Evolutionary conservation across 2,888 invertebrate species (phyloP), one percentile per base, ranked within the genome.

Genomic region (Lampropteryx suffumata): DNA sequence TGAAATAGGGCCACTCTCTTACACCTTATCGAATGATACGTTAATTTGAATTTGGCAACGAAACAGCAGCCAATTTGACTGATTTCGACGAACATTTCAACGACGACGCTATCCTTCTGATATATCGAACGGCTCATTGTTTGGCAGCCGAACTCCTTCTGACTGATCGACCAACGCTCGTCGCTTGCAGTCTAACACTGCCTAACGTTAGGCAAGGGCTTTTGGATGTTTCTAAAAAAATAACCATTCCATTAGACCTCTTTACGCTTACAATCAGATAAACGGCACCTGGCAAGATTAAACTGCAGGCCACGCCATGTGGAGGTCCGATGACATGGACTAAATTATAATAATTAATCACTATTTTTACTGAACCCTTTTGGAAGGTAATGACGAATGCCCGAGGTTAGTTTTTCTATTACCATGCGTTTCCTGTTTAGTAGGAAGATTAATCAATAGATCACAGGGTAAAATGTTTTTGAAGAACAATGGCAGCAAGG

Each of bases 301-400:
- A 80, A 80, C 77, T 74, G 73, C 47, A 45, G 30, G 32, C 50
- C 60, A 53, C 59, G 60, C 67, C 75, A 75, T 77, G 68, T 73
- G 76, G 66, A 61, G 64, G 73, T 67, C 65, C 81, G 84, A 86
- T 88, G 88, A 88, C 86, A 84, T 70, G 80, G 73, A 75, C 75
- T 81, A 82, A 84, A 87, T 85, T 81, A 79, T 74, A 69, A 79
- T 81, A 82, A 88, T 89, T 87, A 88, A 89, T 89, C 87, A 87
- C 81, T 82, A 86, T 82, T 79, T 79, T 69, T 73, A 74, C 73
- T 61, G 66, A 79, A 78, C 79, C 80, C 78, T 78, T 71, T 67
- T 59, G 65, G 73, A 76, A 58, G 62, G 61, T 83, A 83, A 84
- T 81, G 83, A 80, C 67, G 82, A 74, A 67, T 72, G 82, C 77